Evolutionary conservation across 2,888 invertebrate species (phyloP), one percentile per base, ranked within the genome.

Genomic region (Tinea semifulvella): DNA sequence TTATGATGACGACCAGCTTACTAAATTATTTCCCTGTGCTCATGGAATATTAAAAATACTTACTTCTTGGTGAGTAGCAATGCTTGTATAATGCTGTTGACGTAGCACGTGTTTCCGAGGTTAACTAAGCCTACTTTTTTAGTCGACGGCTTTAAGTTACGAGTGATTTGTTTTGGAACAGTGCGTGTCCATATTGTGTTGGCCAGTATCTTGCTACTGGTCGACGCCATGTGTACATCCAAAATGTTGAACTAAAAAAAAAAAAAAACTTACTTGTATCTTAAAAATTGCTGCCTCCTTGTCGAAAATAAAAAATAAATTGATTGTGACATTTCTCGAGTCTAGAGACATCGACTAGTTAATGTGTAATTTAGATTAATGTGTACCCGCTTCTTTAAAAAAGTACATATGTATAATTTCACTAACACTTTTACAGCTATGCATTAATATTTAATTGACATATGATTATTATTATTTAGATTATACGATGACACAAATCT

Each of bases 71-170:
- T 92, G 85, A 92, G 90, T 45, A 88, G 88, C 28, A 94, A 73
- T 0, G 93, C 91, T 65, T 94, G 94, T 48, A 94, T 70, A 1
- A 93, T 88, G 61, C 92, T 92, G 69, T 94, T 94, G 90, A 94
- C 90, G 56, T 93, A 94, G 65, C 94, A 94, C 0, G 94, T 94
- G 58, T 94, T 94, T 19, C 94, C 93, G 28, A 93, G 80, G 75
- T 94, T 94, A 27, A 87, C 84, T 16, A 94, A 81, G 1, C 94
- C 94, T 3, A 91, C 89, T 73, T 88, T 84, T 19, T 62, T 55
- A 6, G 56, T 54, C n/a, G 39, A 47, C 17, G 38, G 49, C 22
- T 42, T 16, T 1, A 56, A 53, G 49, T 52, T 60, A 10, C 56
- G 56, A n/a, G 53, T 56, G 45, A 53, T 53, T 35, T 50, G 46